A percentile compares a stretch with the other conserved stretches of the same genome.
These are phyloP conservation scores for Sinocyclocheilus rhinocerous DNA, from an alignment of 2,113 vertebrate species.

Conservation along the genomic window DNA sequence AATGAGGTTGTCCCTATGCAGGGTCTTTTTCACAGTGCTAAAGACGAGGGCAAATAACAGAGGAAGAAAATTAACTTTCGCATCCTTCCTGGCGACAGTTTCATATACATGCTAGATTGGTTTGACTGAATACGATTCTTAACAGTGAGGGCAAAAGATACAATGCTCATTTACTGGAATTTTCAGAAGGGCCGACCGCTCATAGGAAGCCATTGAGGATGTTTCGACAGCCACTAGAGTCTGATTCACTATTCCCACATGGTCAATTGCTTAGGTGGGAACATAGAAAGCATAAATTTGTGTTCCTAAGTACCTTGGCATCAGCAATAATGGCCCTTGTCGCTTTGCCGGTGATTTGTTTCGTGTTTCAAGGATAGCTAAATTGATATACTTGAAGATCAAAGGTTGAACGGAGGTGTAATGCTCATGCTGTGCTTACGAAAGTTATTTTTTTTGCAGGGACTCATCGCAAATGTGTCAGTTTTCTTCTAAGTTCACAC, in stretches of 20 bases:
- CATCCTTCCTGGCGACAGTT: constrained; percentile 42
- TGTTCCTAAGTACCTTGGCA: constrained; percentile 11
- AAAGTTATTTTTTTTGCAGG: neutral
- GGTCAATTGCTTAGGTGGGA: neutral
- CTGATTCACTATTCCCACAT: neutral
- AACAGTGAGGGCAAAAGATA: neutral
- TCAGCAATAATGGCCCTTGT: neutral
- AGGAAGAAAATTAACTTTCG: constrained; percentile 47
- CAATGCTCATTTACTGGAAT: constrained; percentile 35
- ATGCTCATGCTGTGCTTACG: neutral
- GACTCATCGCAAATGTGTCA: neutral
- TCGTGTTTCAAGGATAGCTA: too few relatives aligned
- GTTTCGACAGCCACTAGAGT: neutral
- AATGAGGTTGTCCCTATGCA: constrained; percentile 32
- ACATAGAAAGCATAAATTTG: neutral
- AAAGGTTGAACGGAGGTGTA: neutral
- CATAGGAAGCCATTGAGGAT: constrained; percentile 2
- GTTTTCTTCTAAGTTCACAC: too few relatives aligned
- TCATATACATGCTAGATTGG: constrained; percentile 35
- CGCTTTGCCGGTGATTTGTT: too few relatives aligned
- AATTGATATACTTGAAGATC: constrained; percentile 14
- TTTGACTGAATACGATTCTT: neutral
- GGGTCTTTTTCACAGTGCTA: constrained; percentile 23
- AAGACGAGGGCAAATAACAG: constrained; percentile 33
- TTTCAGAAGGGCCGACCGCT: neutral